A percentile compares a stretch with the other conserved stretches of the same genome.
These are phyloP conservation scores for Macaria notata DNA, from an alignment of 2,888 invertebrate genomes.

Conservation along the genomic window DNA sequence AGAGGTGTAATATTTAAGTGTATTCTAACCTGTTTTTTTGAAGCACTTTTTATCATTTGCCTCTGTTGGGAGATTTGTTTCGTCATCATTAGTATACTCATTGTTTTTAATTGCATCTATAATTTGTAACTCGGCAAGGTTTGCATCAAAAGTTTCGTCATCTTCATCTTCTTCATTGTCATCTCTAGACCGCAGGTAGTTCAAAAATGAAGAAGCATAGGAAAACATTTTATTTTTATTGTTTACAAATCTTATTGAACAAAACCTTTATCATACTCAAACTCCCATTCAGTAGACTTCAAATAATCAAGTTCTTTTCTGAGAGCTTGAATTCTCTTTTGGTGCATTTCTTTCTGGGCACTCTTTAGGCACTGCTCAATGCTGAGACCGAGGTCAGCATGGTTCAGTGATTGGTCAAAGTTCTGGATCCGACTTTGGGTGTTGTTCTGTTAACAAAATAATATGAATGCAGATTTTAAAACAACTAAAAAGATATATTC, in stretches of 20 bases:
- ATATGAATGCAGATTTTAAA: no score
- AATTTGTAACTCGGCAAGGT: constrained; percentile 38
- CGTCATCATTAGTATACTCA: constrained; percentile 22
- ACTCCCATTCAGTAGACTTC: constrained; percentile 92
- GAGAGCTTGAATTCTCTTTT: constrained; percentile 86
- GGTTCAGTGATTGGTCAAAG: constrained; percentile 74
- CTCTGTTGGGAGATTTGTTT: constrained; percentile 31
- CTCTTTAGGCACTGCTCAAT: constrained; percentile 81
- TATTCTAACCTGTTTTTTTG: constrained; percentile 59
- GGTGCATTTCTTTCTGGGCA: constrained; percentile 85
- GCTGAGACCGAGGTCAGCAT: constrained; percentile 77
- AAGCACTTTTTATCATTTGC: constrained; percentile 55
- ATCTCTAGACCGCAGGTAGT: constrained; percentile 54
- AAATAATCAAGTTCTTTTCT: constrained; percentile 89
- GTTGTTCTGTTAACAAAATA: constrained; percentile 43
- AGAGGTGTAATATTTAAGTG: no score
- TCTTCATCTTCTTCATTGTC: constrained; percentile 57
- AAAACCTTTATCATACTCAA: constrained; percentile 87
- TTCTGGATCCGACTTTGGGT: constrained; percentile 58
- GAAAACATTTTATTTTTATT: constrained; percentile 65
- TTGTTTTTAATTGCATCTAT: constrained; percentile 33
- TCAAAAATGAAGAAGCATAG: constrained; percentile 62
- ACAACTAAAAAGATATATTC: no score
- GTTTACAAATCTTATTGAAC: constrained; percentile 62
- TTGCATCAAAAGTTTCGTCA: constrained; percentile 66